These are phyloP conservation scores for Plebejus argus DNA, from an alignment of 2,888 invertebrate genomes.

Conservation along the genomic window DNA sequence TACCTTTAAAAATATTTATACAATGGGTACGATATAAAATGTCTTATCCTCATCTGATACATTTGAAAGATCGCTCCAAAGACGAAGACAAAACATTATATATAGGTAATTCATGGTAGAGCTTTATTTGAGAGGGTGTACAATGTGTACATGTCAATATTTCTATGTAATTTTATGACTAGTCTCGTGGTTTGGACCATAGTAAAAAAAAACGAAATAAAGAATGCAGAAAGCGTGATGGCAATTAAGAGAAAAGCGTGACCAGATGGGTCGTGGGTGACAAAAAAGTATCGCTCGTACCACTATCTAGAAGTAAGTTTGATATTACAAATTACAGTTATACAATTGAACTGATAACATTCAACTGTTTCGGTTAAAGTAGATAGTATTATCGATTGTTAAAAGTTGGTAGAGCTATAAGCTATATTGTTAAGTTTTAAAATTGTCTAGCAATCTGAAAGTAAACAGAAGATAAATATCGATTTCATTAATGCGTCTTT, in stretches of 20 bases:
- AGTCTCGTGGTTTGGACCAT: neutral
- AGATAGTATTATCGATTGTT: neutral
- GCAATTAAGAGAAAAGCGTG: conserved; percentile 17
- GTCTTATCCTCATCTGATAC: no score
- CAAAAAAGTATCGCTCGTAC: neutral
- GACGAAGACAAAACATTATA: no score
- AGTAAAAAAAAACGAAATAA: neutral
- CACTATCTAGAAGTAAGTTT: neutral
- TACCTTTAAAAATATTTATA: no score
- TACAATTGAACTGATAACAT: neutral
- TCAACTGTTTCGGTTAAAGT: neutral
- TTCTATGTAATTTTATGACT: neutral
- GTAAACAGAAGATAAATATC: neutral
- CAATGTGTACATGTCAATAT: neutral
- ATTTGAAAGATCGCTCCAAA: no score
- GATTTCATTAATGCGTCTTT: no score
- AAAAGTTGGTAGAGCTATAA: neutral
- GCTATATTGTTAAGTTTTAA: neutral
- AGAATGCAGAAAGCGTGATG: conserved; percentile 18
- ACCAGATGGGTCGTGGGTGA: conserved; percentile 4
- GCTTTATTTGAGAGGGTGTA: no score
- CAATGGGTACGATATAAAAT: no score
- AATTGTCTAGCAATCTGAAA: neutral
- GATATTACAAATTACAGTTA: neutral
- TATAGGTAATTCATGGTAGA: no score